These are phyloP conservation scores for Zingel zingel DNA, from an alignment of 2,113 vertebrate species.

Conservation along the genomic window DNA sequence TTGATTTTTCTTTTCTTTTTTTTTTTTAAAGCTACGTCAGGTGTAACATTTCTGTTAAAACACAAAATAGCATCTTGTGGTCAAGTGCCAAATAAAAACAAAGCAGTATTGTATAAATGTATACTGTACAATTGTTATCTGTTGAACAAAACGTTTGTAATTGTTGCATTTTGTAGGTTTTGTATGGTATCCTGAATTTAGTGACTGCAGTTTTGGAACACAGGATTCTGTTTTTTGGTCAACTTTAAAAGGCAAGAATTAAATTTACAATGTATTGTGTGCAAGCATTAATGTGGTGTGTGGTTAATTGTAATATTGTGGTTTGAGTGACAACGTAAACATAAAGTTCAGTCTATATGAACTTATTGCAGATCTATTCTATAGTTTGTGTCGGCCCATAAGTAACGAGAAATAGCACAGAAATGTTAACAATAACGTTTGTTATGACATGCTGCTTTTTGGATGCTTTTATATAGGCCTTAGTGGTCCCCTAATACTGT, in stretches of 20 bases:
- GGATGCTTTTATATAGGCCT: no score
- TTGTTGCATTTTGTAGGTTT: conserved; percentile 87
- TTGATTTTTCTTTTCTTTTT: not conserved
- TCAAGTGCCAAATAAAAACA: conserved; percentile 86
- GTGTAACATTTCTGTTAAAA: conserved; percentile 79
- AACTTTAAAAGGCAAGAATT: conserved; percentile 78
- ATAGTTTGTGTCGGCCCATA: not conserved
- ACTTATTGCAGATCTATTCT: not conserved
- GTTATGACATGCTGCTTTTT: no score
- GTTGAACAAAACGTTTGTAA: conserved; percentile 86
- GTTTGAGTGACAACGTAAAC: not conserved
- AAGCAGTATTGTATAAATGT: conserved; percentile 87
- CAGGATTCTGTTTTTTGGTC: conserved; percentile 76
- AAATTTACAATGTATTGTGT: conserved; percentile 77
- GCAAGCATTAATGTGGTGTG: conserved; percentile 39
- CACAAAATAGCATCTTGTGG: conserved; percentile 79
- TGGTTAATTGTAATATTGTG: conserved; percentile 24
- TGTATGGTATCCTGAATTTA: conserved; percentile 86
- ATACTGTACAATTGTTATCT: conserved; percentile 85
- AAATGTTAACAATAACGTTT: not conserved
- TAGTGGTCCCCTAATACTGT: no score
- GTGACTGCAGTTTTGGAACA: conserved; percentile 81
- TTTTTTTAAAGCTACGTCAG: conserved; percentile 46
- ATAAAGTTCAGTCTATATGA: not conserved
- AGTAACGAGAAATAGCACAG: not conserved